Evolutionary conservation across 2,797 vertebrate genomes (phyloP).

Genomic region (Muraenolepis orangiensis): DNA sequence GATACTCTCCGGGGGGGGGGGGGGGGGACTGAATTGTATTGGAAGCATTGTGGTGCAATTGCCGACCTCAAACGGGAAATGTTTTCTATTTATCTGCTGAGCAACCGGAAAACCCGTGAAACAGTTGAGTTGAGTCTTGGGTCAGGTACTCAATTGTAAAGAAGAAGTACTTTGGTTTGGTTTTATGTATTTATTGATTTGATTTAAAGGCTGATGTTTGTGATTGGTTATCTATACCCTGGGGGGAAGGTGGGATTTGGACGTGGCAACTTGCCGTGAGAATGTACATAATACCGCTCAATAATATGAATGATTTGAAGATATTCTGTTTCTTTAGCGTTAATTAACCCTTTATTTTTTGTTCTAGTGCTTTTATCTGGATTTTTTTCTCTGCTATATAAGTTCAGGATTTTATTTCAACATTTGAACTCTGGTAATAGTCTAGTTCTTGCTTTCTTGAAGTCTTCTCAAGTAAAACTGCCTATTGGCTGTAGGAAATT

Average conservation of each 20-base stretch:
- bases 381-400: background rate
- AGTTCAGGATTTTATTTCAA: background rate
- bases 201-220: background rate
- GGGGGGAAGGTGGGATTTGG: background rate
- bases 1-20: background rate
- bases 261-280: no score
- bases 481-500: background rate
- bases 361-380: no score
- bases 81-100: conserved; percentile 27
- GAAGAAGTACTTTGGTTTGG: background rate
- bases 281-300: background rate
- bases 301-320: background rate
- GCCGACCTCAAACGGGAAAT: background rate
- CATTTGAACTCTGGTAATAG: background rate
- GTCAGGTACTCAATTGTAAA: conserved; percentile 12
- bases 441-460: no score
- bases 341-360: no score
- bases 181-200: background rate
- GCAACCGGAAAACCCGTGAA: conserved; percentile 16
- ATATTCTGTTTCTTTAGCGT: background rate
- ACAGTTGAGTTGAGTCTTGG: conserved; percentile 14
- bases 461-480: background rate
- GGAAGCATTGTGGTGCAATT: background rate
- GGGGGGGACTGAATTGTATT: background rate
- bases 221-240: background rate